Evolutionary conservation across 2,113 vertebrate genomes (phyloP), one percentile per base, ranked within the genome.

Genomic region (Oreochromis spilurus): DNA sequence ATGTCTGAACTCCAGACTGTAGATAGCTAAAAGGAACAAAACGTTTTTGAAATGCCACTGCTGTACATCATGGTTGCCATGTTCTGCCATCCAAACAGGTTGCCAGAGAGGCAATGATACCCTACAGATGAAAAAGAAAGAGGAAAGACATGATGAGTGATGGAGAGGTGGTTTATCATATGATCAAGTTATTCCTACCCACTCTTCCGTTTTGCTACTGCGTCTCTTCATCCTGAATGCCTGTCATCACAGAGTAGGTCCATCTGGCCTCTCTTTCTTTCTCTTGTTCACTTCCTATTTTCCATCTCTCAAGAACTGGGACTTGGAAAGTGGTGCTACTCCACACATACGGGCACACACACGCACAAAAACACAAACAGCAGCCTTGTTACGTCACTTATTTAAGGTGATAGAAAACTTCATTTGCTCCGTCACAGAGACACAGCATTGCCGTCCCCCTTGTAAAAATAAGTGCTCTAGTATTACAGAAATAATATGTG

Each of bases 321-420:
- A n/a, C 58, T 19, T 81, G 84, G 81, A 93, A 87, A 88, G 84
- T 78, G 60, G 13, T 78, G 34, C n/a, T 57, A 31, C 53, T 4
- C 43, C 38, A 65, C 31, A 65, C 16, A 60, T n/a, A 77, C 36
- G 54, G 16, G 21, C 65, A 81, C 31, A 36, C 81, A 58, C 9
- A 14, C 16, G 52, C 40, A 82, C 81, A 81, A 2, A 52, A 2
- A 78, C 7, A 29, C 21, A 40, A 48, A 55, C 52, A 58, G 26
- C 17, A 36, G 7, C 81, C 80, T 62, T 53, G 62, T 77, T 43
- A 34, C 75, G 24, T 84, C 55, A 72, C 58, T 67, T 45, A 24
- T n/a, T 88, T 88, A 58, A 85, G 81, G 57, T 88, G 67, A 84
- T 81, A 58, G 60, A 31, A 60, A 88, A 38, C 13, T 48, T 50